These are phyloP conservation scores for Sphaerophoria taeniata DNA, from an alignment of 2,888 invertebrate genomes.

Conservation along the genomic window DNA sequence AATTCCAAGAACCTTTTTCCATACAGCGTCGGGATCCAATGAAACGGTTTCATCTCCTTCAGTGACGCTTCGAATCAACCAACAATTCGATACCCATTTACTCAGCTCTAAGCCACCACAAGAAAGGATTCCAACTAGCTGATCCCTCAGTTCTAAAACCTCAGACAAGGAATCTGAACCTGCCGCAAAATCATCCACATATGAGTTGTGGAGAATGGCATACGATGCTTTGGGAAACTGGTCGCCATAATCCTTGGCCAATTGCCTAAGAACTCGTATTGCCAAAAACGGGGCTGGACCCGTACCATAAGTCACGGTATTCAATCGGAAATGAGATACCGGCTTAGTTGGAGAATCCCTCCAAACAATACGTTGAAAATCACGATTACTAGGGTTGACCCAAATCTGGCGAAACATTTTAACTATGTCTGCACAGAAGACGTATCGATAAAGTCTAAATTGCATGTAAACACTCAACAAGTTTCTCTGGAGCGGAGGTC, in stretches of 20 bases:
- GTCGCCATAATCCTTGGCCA: slow-evolving; percentile 43
- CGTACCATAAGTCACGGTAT: neutral
- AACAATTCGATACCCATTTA: slow-evolving; percentile 17
- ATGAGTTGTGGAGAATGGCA: neutral
- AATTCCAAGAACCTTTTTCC: slow-evolving; percentile 19
- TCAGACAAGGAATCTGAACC: slow-evolving; percentile 7
- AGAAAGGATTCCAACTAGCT: slow-evolving; percentile 1
- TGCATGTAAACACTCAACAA: no score
- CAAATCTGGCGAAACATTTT: no score
- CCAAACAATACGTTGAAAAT: no score
- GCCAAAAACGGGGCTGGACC: no score
- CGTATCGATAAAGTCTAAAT: no score
- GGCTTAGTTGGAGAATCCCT: no score
- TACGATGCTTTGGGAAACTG: slow-evolving; percentile 44
- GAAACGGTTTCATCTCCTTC: neutral
- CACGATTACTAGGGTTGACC: no score
- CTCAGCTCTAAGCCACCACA: slow-evolving; percentile 22
- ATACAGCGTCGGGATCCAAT: neutral
- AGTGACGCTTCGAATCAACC: neutral
- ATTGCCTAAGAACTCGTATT: neutral
- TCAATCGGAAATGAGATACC: no score
- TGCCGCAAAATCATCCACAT: neutral
- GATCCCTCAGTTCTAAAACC: slow-evolving; percentile 1
- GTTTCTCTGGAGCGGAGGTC: no score
- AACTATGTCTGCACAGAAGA: no score